These are phyloP conservation scores for Geotrupes spiniger DNA, from an alignment of 2,888 invertebrate species.

Conservation along the genomic window DNA sequence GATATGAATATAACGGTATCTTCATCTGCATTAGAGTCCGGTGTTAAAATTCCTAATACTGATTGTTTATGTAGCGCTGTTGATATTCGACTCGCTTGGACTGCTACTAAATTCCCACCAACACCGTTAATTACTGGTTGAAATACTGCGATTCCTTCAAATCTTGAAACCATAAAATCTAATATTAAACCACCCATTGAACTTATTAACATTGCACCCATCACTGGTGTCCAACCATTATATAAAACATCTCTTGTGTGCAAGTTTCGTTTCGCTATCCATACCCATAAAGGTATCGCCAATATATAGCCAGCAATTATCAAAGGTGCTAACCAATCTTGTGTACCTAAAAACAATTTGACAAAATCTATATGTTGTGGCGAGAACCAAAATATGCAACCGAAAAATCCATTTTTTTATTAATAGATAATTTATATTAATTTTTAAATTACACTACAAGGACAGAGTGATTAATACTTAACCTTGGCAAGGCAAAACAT, in stretches of 20 bases:
- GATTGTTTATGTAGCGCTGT: constrained; percentile 68
- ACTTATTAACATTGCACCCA: constrained; percentile 78
- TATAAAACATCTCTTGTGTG: constrained; percentile 68
- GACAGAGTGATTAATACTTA: too few relatives aligned
- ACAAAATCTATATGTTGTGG: constrained; percentile 16
- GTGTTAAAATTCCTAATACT: constrained; percentile 60
- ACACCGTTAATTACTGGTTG: constrained; percentile 84
- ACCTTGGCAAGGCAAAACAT: too few relatives aligned
- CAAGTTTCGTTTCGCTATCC: constrained; percentile 66
- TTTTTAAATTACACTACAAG: too few relatives aligned
- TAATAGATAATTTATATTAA: too few relatives aligned
- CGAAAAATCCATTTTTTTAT: too few relatives aligned
- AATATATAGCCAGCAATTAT: constrained; percentile 62
- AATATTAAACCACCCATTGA: constrained; percentile 73
- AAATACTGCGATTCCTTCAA: constrained; percentile 71
- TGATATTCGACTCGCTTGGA: constrained; percentile 73
- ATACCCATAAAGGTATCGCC: constrained; percentile 71
- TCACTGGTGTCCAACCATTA: constrained; percentile 74
- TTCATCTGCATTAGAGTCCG: constrained; percentile 54
- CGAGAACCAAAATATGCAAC: too few relatives aligned
- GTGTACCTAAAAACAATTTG: constrained; percentile 46
- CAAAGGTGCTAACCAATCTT: constrained; percentile 64
- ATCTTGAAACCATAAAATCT: constrained; percentile 66
- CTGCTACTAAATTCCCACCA: constrained; percentile 77
- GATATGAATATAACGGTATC: constrained; percentile 57